phyloP scores from a whole-genome alignment of 1,140 invertebrate species.

The Drosophila busckii region DNA sequence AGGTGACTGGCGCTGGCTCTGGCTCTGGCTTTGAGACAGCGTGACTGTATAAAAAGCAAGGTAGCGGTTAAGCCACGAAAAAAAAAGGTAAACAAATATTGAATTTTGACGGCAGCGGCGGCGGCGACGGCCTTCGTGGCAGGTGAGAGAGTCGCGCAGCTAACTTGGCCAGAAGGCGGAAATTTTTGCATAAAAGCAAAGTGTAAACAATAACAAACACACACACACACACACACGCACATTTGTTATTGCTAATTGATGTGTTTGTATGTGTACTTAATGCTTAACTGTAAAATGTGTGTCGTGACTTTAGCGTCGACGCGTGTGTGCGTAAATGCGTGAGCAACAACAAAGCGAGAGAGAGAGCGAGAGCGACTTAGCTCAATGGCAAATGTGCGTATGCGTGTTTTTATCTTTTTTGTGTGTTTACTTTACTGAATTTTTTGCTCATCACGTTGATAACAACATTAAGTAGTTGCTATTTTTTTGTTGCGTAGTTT shows the following conservation, averaged over 20 bases:
- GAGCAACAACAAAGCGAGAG: background rate
- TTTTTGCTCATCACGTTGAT: slow-evolving; percentile 12
- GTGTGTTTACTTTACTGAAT: slow-evolving; percentile 54
- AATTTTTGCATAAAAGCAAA: slow-evolving; percentile 29
- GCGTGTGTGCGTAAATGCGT: slow-evolving; percentile 6
- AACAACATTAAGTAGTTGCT: slow-evolving; percentile 26
- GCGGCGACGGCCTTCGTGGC: slow-evolving; percentile 41
- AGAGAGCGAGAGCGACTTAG: slow-evolving; percentile 10
- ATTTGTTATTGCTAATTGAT: slow-evolving; percentile 30
- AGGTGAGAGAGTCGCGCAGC: slow-evolving; percentile 35
- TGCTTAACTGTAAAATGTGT: slow-evolving; percentile 75
- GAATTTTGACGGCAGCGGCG: slow-evolving; percentile 36
- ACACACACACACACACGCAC: background rate
- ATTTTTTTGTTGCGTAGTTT: slow-evolving; percentile 45
- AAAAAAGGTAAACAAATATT: slow-evolving; percentile 55
- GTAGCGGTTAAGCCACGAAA: slow-evolving; percentile 27
- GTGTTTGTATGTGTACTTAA: slow-evolving; percentile 10
- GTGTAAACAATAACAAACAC: slow-evolving; percentile 32
- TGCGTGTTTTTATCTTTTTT: slow-evolving; percentile 17
- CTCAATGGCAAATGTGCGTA: slow-evolving; percentile 51
- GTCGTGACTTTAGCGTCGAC: slow-evolving; percentile 29
- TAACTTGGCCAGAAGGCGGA: slow-evolving; percentile 43
- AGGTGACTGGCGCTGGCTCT: slow-evolving; percentile 9
- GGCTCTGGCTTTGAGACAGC: slow-evolving; percentile 5
- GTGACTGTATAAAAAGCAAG: slow-evolving; percentile 10